Percentiles rank a stretch among this genome's conserved stretches.
Evolutionary conservation across 2,888 invertebrate genomes (phyloP).

Genomic region (Tubulanus polymorphus): DNA sequence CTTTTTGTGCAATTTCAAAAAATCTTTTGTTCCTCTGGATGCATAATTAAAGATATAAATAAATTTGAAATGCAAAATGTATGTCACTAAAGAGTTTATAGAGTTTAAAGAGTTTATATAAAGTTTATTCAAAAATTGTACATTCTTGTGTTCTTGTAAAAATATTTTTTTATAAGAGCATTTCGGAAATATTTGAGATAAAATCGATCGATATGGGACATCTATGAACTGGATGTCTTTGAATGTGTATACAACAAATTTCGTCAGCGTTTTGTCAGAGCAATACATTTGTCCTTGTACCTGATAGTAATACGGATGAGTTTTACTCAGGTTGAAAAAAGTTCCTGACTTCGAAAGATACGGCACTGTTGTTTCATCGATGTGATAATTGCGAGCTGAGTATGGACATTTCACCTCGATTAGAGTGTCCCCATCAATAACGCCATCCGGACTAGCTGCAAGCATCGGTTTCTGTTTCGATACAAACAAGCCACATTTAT

Average conservation of each 20-base stretch:
- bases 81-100: too few relatives aligned
- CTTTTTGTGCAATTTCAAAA: too few relatives aligned
- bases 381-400: slow-evolving; percentile 5
- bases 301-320: slow-evolving; percentile 16
- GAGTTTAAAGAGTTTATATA: too few relatives aligned
- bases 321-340: slow-evolving; percentile 5
- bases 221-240: slow-evolving; percentile 11
- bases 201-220: too few relatives aligned
- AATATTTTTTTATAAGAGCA: too few relatives aligned
- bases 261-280: slow-evolving; percentile 8
- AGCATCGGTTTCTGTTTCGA: slow-evolving; percentile 8
- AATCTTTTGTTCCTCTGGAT: too few relatives aligned
- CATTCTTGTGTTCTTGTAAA: too few relatives aligned
- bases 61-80: too few relatives aligned
- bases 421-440: slow-evolving; percentile 6
- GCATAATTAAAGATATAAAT: too few relatives aligned
- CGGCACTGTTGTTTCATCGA: slow-evolving; percentile 9
- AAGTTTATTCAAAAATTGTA: too few relatives aligned
- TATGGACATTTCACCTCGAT: slow-evolving; percentile 18
- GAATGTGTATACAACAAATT: slow-evolving; percentile 17
- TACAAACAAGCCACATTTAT: slow-evolving; percentile 15
- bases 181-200: too few relatives aligned
- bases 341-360: slow-evolving; percentile 7
- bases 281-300: slow-evolving; percentile 19
- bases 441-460: slow-evolving; percentile 14